Percentiles rank a stretch among this genome's conserved stretches.
Evolutionary conservation across 2,888 invertebrate species (phyloP).

Genomic region (Xestia c-nigrum): DNA sequence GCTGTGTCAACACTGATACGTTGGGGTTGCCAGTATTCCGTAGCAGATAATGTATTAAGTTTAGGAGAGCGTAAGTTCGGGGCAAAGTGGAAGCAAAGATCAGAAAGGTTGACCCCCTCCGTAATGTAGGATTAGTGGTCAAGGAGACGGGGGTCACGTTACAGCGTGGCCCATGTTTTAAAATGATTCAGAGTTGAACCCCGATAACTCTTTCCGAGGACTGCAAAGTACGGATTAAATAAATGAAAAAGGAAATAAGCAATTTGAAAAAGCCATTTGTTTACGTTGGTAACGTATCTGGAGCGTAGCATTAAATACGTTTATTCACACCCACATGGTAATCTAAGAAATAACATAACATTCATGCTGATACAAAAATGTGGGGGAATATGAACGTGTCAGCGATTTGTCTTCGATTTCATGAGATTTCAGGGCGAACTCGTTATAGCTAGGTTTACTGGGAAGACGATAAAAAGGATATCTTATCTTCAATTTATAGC

Average conservation of each 20-base stretch:
- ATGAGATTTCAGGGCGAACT: slow-evolving; percentile 44
- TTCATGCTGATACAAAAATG: slow-evolving; percentile 45
- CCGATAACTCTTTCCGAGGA: slow-evolving; percentile 21
- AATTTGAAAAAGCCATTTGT: slow-evolving; percentile 28
- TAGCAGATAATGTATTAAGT: slow-evolving; percentile 50
- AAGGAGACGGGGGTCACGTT: slow-evolving; percentile 36
- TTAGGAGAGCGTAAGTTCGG: slow-evolving; percentile 46
- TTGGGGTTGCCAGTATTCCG: slow-evolving; percentile 24
- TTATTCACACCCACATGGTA: slow-evolving; percentile 16
- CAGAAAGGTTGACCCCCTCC: slow-evolving; percentile 57
- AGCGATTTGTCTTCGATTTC: slow-evolving; percentile 54
- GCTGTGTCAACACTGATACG: slow-evolving; percentile 49
- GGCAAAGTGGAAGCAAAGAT: slow-evolving; percentile 53
- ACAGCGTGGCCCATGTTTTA: slow-evolving; percentile 35
- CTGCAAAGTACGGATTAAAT: slow-evolving; percentile 17
- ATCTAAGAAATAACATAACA: slow-evolving; percentile 18
- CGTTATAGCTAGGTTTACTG: slow-evolving; percentile 27
- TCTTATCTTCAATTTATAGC: slow-evolving; percentile 16
- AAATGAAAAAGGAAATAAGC: slow-evolving; percentile 37
- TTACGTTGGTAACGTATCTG: slow-evolving; percentile 4
- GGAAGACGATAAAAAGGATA: slow-evolving; percentile 35
- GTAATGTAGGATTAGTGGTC: slow-evolving; percentile 57
- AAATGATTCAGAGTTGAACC: slow-evolving; percentile 29
- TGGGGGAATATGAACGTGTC: slow-evolving; percentile 30
- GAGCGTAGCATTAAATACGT: slow-evolving; percentile 4